Percentiles rank a stretch among this genome's conserved stretches.
Evolutionary conservation across 2,888 invertebrate species (phyloP).

Genomic region (Tetranychus piercei): DNA sequence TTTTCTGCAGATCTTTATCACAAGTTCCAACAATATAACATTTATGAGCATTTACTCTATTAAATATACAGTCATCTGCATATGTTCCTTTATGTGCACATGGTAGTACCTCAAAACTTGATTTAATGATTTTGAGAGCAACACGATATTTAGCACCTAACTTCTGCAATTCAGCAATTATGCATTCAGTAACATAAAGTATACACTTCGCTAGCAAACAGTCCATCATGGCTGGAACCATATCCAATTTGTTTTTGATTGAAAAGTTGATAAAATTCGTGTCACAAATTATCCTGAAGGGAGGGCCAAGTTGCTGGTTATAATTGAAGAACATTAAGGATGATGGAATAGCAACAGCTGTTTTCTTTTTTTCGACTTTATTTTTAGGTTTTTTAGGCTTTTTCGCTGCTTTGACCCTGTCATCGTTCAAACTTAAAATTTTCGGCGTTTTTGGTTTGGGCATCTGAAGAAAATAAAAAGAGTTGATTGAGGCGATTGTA

Average conservation of each 20-base stretch:
- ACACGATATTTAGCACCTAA: constrained; percentile 83
- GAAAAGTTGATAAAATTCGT: constrained; percentile 98
- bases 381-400: background rate
- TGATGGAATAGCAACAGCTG: constrained; percentile 10
- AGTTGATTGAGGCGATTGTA: too few species aligned
- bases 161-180: constrained; percentile 89
- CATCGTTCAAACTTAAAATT: constrained; percentile 16
- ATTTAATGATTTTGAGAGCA: constrained; percentile 80
- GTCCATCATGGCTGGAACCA: constrained; percentile 95
- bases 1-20: constrained; percentile 83
- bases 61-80: constrained; percentile 94
- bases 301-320: constrained; percentile 92
- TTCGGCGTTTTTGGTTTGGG: constrained; percentile 18
- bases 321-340: constrained; percentile 89
- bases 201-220: constrained; percentile 90
- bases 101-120: constrained; percentile 75
- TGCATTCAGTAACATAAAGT: constrained; percentile 95
- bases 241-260: constrained; percentile 89
- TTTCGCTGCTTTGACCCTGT: constrained; percentile 14
- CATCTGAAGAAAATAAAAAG: background rate
- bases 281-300: constrained; percentile 85
- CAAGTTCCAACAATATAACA: constrained; percentile 99
- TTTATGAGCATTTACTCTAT: constrained; percentile 89
- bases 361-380: constrained; percentile 15
- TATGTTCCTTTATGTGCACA: constrained; percentile 95